These are phyloP conservation scores for Cistogaster globosa DNA, from an alignment of 2,888 invertebrate genomes.

Conservation along the genomic window DNA sequence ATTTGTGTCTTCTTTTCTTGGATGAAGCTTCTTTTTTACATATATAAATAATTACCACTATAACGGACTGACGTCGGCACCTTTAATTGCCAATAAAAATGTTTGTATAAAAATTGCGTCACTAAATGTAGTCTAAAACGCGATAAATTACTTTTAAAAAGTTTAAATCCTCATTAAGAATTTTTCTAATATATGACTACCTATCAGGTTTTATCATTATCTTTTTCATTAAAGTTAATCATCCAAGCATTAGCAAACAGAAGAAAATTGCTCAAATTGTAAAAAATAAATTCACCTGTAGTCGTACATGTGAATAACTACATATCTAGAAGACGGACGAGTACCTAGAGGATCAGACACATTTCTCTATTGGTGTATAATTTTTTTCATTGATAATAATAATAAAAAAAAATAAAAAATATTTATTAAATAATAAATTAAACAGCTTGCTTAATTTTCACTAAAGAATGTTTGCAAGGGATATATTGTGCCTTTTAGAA, in stretches of 20 bases:
- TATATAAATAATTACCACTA: no score
- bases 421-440: constrained; percentile 48
- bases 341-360: no score
- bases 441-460: constrained; percentile 37
- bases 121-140: no score
- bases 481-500: constrained; percentile 9
- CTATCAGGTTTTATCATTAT: not conserved
- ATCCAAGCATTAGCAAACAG: not conserved
- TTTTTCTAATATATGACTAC: not conserved
- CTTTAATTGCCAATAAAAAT: no score
- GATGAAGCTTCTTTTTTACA: no score
- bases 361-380: not conserved
- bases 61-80: no score
- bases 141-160: no score
- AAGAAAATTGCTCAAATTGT: not conserved
- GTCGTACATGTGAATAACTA: not conserved
- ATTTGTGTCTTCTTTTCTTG: no score
- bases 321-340: no score
- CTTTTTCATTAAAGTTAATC: not conserved
- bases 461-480: not conserved
- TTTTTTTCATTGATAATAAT: constrained; percentile 2
- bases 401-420: constrained; percentile 1
- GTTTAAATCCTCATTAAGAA: not conserved
- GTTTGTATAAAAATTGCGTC: no score
- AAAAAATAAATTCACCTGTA: not conserved